Conservation (phyloP, 2,797 vertebrate species). For the Chiroxiphia lanceolata region DNA sequence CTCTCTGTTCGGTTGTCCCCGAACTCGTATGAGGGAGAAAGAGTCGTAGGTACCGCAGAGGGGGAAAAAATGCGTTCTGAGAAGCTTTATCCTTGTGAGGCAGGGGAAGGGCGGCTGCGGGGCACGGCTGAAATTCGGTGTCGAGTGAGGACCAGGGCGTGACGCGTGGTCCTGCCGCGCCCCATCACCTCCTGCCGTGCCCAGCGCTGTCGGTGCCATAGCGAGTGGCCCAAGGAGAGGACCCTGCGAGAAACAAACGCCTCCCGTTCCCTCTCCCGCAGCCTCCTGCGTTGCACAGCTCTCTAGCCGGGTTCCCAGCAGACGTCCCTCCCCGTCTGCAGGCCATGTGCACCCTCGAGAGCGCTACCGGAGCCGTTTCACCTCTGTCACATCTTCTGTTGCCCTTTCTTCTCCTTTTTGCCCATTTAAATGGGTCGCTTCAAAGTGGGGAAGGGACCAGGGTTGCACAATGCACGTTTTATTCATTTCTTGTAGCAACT, state of each 20-base stretch:
- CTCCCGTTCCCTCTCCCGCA: rapidly evolving
- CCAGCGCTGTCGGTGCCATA: rapidly evolving
- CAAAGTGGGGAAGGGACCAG: background rate
- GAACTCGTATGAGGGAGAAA: background rate
- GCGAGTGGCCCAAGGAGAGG: background rate
- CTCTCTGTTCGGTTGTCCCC: background rate
- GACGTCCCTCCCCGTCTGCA: rapidly evolving
- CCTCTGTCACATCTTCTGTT: background rate
- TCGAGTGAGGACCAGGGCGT: background rate
- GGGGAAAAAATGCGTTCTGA: too few species aligned
- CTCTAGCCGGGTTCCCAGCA: rapidly evolving
- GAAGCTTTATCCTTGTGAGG: background rate
- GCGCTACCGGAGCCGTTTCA: background rate
- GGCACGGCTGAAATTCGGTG: background rate
- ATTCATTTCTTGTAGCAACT: background rate
- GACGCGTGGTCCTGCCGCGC: too few species aligned
- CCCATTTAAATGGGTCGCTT: background rate
- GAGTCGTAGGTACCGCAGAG: background rate
- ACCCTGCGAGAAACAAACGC: rapidly evolving
- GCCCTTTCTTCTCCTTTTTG: background rate
- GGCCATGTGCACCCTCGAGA: background rate
- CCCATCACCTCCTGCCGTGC: background rate
- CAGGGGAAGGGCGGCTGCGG: background rate
- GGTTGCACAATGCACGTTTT: background rate
- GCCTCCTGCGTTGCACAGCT: background rate